Base-by-base conservation (phyloP, 2,113 vertebrate genomes). In the Halichoerus grypus region DNA sequence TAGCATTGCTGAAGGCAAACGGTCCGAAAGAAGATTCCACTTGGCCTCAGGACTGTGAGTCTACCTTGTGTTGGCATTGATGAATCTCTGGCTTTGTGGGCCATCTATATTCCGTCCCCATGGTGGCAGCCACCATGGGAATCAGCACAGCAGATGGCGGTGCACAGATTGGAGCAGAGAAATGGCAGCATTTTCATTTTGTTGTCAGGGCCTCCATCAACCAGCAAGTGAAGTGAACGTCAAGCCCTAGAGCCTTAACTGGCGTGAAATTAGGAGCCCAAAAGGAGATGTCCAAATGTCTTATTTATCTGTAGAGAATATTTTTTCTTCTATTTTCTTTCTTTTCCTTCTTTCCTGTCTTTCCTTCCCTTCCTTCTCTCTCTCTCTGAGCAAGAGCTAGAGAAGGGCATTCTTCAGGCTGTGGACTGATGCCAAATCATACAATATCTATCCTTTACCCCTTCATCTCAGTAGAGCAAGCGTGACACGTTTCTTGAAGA, bases 141-240 rank as follows among this genome's bases (percentile, higher is more conserved):
- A 55, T 79, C 57, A 67, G 82, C 1, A 5, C 33, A 82, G 86
- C 97, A 98, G 97, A 95, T 89, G 97, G 97, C 46, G 31, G 39
- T 1, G 1, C 10, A 97, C 7, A 97, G 63, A 96, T 82, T 96
- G 94, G 10, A 93, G 82, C 13, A 61, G 82, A 31, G 14, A 88
- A 59, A 53, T 12, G 15, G 63, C 82, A 82, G 53, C 18, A 63
- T 55, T 49, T 55, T 33, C 80, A 51, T 84, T 95, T 88, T 90
- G 53, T 91, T 95, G 92, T 92, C 88, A 72, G 16, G 59, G 53
- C 21, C 22, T 88, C 86, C 13, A 3, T 92, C 82, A 93, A 36
- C 49, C 85, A 96, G 59, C 82, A 10, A 10, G 33, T n/a, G 67
- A 82, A 92, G 39, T 42, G 46, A 93, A 77, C 19, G 4, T 42